Evolutionary conservation across 2,113 vertebrate genomes (phyloP).

Genomic region (Myotis lucifugus): DNA sequence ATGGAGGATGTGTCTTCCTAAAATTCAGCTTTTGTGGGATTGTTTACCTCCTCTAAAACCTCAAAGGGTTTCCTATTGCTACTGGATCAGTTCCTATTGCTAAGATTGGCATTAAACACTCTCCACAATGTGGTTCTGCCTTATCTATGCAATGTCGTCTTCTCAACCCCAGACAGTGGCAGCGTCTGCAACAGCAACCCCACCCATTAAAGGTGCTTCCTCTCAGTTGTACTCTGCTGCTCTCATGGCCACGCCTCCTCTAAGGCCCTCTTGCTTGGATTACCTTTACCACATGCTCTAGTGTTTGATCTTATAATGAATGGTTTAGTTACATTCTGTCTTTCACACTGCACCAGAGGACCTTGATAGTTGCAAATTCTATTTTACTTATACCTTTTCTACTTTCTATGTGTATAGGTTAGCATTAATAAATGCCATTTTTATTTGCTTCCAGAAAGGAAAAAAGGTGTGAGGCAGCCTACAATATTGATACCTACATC

Average conservation of each 20-base stretch:
- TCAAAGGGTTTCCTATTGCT: background rate
- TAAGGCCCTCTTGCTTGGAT: background rate
- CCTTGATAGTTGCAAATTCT: background rate
- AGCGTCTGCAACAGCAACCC: accelerated
- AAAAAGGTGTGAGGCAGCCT: background rate
- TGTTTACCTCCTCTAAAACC: background rate
- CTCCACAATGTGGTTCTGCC: background rate
- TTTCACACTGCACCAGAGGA: background rate
- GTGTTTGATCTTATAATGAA: background rate
- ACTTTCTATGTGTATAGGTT: background rate
- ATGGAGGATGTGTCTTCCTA: background rate
- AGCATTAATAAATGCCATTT: background rate
- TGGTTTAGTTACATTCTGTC: background rate
- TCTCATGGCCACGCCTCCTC: background rate
- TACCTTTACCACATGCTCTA: background rate
- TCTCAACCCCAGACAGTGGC: background rate
- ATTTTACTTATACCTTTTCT: background rate
- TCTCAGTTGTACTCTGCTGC: background rate
- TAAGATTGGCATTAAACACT: background rate
- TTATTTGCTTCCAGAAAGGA: background rate
- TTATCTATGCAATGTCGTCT: background rate
- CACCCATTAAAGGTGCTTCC: background rate
- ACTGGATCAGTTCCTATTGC: background rate
- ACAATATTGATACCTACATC: background rate
- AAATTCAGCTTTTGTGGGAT: background rate